A percentile compares a stretch with the other conserved stretches of the same genome.
These are phyloP conservation scores for Scaptomyza reducta DNA, from an alignment of 2,888 invertebrate species.

Conservation along the genomic window DNA sequence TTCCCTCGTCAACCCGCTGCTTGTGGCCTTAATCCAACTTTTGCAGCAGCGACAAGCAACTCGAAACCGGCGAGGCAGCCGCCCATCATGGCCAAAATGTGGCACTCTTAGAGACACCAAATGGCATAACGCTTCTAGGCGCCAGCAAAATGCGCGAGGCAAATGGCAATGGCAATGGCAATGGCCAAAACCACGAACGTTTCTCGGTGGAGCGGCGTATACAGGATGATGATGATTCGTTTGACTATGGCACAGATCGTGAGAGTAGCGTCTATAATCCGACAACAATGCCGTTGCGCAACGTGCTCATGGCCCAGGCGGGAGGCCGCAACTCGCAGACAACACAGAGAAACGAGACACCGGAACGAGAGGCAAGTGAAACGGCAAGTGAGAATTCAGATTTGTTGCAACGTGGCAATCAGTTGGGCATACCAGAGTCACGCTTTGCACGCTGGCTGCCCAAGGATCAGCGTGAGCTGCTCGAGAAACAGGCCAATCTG, in stretches of 20 bases:
- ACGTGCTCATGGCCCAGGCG: conserved; percentile 72
- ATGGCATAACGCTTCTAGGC: conserved; percentile 81
- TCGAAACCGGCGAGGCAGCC: conserved; percentile 54
- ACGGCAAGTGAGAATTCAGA: conserved; percentile 56
- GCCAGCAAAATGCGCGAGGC: conserved; percentile 61
- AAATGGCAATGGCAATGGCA: conserved; percentile 48
- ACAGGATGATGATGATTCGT: conserved; percentile 81
- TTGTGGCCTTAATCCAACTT: conserved; percentile 15
- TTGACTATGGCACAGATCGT: conserved; percentile 82
- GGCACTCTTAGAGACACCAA: conserved; percentile 82
- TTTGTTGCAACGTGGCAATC: conserved; percentile 80
- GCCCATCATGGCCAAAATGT: conserved; percentile 81
- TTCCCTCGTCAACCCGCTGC: conserved; percentile 1
- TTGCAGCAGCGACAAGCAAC: conserved; percentile 60
- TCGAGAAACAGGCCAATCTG: conserved; percentile 83
- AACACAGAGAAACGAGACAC: background rate
- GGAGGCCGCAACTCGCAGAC: conserved; percentile 73
- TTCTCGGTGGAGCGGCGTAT: conserved; percentile 68
- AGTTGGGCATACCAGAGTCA: conserved; percentile 83
- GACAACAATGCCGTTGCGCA: conserved; percentile 81
- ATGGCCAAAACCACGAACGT: conserved; percentile 54
- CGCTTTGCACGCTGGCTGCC: conserved; percentile 83
- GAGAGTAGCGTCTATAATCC: conserved; percentile 83
- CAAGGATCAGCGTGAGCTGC: conserved; percentile 83
- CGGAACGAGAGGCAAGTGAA: conserved; percentile 1